These are phyloP conservation scores for Temnothorax longispinosus DNA, from an alignment of 1,140 invertebrate species.

Conservation along the genomic window DNA sequence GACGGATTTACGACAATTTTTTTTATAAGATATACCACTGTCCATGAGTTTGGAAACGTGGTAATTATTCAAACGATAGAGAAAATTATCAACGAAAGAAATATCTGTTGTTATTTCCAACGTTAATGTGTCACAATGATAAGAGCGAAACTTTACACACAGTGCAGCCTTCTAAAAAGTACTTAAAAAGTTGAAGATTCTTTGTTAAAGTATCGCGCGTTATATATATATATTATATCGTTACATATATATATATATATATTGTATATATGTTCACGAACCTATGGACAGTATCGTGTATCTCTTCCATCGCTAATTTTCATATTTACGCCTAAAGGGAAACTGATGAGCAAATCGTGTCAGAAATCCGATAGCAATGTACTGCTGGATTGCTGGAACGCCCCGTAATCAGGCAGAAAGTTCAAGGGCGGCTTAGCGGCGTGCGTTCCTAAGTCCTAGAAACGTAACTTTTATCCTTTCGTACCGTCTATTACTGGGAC, in stretches of 20 bases:
- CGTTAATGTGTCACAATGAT: neutral
- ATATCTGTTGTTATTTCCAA: constrained; percentile 16
- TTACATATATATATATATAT: neutral
- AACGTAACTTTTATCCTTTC: constrained; percentile 69
- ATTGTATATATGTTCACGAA: constrained; percentile 11
- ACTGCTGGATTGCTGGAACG: constrained; percentile 44
- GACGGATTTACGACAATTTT: constrained; percentile 1
- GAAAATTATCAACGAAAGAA: constrained; percentile 15
- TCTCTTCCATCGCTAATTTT: constrained; percentile 21
- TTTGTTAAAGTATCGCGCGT: constrained; percentile 10
- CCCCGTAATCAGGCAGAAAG: constrained; percentile 62
- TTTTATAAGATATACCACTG: neutral
- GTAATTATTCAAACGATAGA: constrained; percentile 12
- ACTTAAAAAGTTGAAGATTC: constrained; percentile 19
- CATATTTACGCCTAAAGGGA: neutral
- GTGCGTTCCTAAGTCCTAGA: constrained; percentile 61
- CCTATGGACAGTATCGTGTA: constrained; percentile 35
- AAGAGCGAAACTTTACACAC: constrained; percentile 4
- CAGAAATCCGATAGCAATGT: constrained; percentile 44
- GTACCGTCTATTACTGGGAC: constrained; percentile 64
- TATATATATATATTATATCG: constrained; percentile 30
- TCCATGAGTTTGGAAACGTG: constrained; percentile 16
- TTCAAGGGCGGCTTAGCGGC: constrained; percentile 65
- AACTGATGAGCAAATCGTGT: constrained; percentile 5
- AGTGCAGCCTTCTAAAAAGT: constrained; percentile 3